These are phyloP conservation scores for Stomatorhinus walkeri DNA, from an alignment of 2,797 vertebrate species.

Conservation along the genomic window DNA sequence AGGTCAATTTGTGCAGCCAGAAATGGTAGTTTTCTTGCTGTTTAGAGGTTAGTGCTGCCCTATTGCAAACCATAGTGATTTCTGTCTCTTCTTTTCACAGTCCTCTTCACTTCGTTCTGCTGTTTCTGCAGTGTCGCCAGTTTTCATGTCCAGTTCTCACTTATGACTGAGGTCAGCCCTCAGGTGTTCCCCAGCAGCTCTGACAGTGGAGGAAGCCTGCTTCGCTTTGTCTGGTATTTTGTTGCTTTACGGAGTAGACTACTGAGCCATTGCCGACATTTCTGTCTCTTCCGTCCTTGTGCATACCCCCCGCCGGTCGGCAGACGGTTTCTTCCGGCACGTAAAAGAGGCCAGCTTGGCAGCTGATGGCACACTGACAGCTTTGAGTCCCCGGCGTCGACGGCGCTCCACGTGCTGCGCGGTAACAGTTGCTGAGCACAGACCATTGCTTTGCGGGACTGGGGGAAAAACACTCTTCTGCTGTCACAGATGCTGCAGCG, in stretches of 20 bases:
- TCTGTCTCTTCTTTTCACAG: not conserved
- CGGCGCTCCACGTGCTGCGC: not conserved
- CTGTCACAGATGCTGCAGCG: not conserved
- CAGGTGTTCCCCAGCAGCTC: not conserved
- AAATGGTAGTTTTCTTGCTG: not conserved
- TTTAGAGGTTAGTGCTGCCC: not conserved
- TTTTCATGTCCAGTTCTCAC: not conserved
- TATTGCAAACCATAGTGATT: not conserved
- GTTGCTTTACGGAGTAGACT: not conserved
- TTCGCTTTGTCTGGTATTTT: not conserved
- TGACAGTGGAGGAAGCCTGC: not conserved
- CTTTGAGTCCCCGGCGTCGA: not conserved
- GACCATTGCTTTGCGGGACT: not conserved
- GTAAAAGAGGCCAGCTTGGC: constrained; percentile 1
- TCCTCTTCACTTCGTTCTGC: not conserved
- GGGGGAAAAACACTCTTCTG: not conserved
- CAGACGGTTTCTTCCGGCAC: constrained; percentile 11
- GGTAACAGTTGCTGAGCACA: not conserved
- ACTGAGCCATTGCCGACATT: not conserved
- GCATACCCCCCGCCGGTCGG: not conserved
- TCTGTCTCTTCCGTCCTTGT: not conserved
- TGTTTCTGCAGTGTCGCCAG: not conserved
- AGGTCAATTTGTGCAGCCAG: not conserved
- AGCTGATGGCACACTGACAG: not conserved
- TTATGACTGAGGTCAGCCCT: not conserved